Evolutionary conservation across 1,140 invertebrate genomes (phyloP).

Genomic region (Cherax quadricarinatus): DNA sequence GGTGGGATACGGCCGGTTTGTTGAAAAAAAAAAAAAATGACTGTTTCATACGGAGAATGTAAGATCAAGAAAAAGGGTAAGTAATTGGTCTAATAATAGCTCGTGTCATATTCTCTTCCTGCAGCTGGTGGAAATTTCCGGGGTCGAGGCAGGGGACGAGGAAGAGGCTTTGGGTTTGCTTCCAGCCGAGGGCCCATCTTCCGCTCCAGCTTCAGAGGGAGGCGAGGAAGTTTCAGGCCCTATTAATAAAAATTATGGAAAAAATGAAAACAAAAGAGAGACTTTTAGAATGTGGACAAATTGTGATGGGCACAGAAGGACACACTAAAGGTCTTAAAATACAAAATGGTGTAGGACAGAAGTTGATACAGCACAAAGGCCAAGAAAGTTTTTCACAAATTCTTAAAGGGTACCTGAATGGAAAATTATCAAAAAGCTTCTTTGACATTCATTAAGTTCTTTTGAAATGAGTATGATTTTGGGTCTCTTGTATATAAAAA

Average conservation of each 20-base stretch:
- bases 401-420: background rate
- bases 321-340: background rate
- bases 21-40: no score
- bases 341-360: background rate
- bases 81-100: no score
- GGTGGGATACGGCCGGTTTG: no score
- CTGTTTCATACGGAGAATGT: no score
- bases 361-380: background rate
- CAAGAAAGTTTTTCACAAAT: background rate
- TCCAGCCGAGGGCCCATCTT: conserved; percentile 35
- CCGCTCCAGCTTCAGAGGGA: conserved; percentile 42
- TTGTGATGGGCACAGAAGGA: background rate
- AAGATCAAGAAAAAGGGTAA: no score
- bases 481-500: no score
- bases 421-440: background rate
- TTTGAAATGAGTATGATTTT: no score
- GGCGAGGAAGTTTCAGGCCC: conserved; percentile 38
- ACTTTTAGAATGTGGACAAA: background rate
- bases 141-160: conserved; percentile 50
- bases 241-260: conserved; percentile 4
- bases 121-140: conserved; percentile 47
- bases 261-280: background rate
- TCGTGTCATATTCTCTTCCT: background rate
- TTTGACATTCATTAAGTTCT: no score
- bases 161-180: conserved; percentile 47